Percentiles rank a stretch among this genome's conserved stretches.
These are phyloP conservation scores for Geophilus truncorum DNA, from an alignment of 2,888 invertebrate species.

Conservation along the genomic window DNA sequence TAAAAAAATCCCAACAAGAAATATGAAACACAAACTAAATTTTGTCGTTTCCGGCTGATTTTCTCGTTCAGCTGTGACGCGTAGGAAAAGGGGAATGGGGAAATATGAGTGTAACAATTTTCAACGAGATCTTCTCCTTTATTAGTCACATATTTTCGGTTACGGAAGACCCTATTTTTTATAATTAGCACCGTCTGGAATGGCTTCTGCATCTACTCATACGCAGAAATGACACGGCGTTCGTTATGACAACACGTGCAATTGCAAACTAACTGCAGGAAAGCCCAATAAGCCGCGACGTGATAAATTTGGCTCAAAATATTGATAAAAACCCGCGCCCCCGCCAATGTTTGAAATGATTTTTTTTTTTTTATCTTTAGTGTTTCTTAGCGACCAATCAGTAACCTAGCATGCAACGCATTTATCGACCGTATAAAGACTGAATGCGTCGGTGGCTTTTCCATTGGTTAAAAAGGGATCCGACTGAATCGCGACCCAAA, in stretches of 20 bases:
- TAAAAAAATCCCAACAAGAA: not conserved
- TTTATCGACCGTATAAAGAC: not conserved
- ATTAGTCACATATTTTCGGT: not conserved
- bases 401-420: not conserved
- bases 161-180: not conserved
- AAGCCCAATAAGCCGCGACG: not conserved
- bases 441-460: not conserved
- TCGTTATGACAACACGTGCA: not conserved
- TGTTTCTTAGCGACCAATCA: not conserved
- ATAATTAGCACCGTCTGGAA: not conserved
- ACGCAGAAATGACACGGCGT: not conserved
- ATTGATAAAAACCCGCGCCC: too few relatives aligned
- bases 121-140: not conserved
- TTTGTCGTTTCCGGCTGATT: constrained; percentile 2
- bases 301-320: too few relatives aligned
- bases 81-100: constrained; percentile 4
- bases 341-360: not conserved
- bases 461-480: not conserved
- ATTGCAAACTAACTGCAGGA: not conserved
- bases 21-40: constrained; percentile 10
- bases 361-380: not conserved
- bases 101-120: constrained; percentile 3
- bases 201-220: not conserved
- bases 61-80: constrained; percentile 4
- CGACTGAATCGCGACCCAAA: not conserved